Evolutionary conservation across 2,113 vertebrate genomes (phyloP), one percentile per base, ranked within the genome.

Genomic region (Oreochromis niloticus): DNA sequence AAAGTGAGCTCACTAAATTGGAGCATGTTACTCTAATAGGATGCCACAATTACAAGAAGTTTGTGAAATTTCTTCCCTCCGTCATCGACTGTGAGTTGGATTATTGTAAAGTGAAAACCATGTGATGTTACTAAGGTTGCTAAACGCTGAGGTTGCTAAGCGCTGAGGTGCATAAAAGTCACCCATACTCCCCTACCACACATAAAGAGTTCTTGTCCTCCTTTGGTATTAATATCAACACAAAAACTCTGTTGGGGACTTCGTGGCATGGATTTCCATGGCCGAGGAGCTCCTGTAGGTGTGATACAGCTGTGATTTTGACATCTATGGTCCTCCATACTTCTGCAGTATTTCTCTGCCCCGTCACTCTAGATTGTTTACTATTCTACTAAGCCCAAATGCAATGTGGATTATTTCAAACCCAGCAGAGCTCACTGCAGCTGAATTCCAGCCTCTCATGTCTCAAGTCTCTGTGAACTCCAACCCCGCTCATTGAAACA

Each of bases 371-470:
- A 5, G 48, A 43, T 41, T 81, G 66, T 88, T 86, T 88, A 73
- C 34, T 50, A 39, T 82, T 57, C 30, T 75, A 43, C 82, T 68
- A 79, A 85, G 63, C 59, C 82, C 80, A 85, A 84, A 85, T 73
- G 36, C 80, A 61, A 61, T 9, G 10, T 48, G 41, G 88, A 94
- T 90, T 7, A 85, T 90, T 59, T 63, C 5, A 48, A 88, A 90
- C 82, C 10, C 16, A 80, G 57, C 71, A 80, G 80, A 13, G 32
- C 14, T 36, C 83, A 78, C 22, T 86, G 8, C 11, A 84, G 30
- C 80, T 75, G 66, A 88, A 88, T 90, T 86, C 85, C 86, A 36
- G 4, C 22, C 48, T 80, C 86, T 79, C 57, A 24, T 57, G 78
- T 81, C 83, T 84, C 81, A 81, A 24, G 61, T 75, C 57, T 84